Conservation (phyloP, 2,113 vertebrate species). For the rat (Rattus norvegicus) region DNA sequence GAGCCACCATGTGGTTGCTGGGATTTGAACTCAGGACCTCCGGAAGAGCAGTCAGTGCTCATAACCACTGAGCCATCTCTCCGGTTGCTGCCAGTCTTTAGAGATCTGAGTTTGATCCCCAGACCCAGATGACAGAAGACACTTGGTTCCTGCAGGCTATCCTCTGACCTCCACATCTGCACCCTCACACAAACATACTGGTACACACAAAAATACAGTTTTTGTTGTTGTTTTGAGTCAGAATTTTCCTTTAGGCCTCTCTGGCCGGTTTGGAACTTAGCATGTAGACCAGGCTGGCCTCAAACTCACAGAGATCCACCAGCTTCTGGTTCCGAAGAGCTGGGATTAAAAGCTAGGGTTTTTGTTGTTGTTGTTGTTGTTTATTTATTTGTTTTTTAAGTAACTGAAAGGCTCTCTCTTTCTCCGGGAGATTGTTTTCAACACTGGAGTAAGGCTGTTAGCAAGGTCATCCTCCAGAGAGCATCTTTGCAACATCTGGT, state of each 20-base stretch:
- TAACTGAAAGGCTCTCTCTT: not conserved
- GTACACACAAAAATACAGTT: not conserved
- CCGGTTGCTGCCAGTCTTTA: not conserved
- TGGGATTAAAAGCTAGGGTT: not conserved
- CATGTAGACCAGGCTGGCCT: not conserved
- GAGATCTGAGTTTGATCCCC: not conserved
- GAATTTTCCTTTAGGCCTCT: not conserved
- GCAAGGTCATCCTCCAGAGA: not conserved
- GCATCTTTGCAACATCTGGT: not conserved
- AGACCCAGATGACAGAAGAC: not conserved
- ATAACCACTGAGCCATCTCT: too few species aligned
- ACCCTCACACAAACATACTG: not conserved
- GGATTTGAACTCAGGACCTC: too few species aligned
- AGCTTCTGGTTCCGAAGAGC: not conserved
- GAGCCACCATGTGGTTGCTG: too few species aligned
- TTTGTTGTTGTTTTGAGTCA: not conserved
- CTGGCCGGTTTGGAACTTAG: not conserved
- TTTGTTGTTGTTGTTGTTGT: not conserved
- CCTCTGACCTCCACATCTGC: not conserved
- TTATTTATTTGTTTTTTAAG: not conserved
- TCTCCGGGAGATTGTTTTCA: not conserved
- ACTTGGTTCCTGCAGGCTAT: not conserved
- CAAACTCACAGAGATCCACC: not conserved
- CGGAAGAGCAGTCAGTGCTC: too few species aligned
- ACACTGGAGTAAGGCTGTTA: not conserved